Conservation (phyloP, 2,797 vertebrate genomes). For the Pelobates cultripes region DNA sequence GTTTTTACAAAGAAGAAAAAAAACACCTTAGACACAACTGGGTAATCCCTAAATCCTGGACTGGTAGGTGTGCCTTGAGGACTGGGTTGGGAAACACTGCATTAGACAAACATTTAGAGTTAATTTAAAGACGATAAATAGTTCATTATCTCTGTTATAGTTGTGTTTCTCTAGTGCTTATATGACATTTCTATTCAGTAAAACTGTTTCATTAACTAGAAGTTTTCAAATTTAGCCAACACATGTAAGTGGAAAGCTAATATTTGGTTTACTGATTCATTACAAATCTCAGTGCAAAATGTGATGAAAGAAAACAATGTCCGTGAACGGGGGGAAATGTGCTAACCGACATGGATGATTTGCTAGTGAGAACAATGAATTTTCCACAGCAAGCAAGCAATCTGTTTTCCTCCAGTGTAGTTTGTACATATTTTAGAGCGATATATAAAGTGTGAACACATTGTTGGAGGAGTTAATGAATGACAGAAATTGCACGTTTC, state of each 20-base stretch:
- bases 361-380: constrained; percentile 36
- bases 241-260: constrained; percentile 43
- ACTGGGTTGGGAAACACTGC: no score
- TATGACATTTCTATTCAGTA: constrained; percentile 38
- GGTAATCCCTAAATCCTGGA: no score
- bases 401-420: no score
- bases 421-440: constrained; percentile 8
- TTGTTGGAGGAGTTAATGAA: not conserved
- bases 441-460: not conserved
- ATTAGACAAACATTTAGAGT: no score
- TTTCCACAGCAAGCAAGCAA: constrained; percentile 1
- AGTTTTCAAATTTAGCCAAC: constrained; percentile 31
- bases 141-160: constrained; percentile 40
- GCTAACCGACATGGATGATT: constrained; percentile 39
- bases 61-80: no score
- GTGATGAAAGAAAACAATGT: constrained; percentile 26
- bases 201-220: constrained; percentile 48
- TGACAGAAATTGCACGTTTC: constrained; percentile 18
- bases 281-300: constrained; percentile 30
- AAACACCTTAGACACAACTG: no score
- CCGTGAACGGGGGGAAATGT: constrained; percentile 1
- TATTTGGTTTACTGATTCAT: constrained; percentile 55
- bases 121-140: no score
- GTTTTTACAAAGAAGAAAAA: no score
- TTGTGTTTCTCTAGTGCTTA: constrained; percentile 40